Evolutionary conservation across 2,888 invertebrate species (phyloP), one percentile per base, ranked within the genome.

Genomic region (Mesoligia furuncula): DNA sequence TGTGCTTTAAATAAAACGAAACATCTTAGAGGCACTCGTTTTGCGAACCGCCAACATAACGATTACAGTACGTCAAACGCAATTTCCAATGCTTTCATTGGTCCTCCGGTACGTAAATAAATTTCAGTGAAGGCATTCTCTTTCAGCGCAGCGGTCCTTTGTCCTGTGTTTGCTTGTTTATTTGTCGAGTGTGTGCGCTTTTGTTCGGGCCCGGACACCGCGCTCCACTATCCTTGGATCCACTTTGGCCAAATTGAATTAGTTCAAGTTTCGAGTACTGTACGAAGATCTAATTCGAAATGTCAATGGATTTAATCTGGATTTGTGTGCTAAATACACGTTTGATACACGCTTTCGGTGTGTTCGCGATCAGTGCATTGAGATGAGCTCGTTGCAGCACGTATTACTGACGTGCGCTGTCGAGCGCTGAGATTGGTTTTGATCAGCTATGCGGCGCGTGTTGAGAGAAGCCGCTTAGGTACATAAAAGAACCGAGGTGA

Each of bases 251-350:
- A 91, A 94, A 94, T 94, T 93, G 93, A 94, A 94, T 94, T 94
- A 93, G 92, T 92, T 91, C 90, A 90, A 89, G 88, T 91, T 90
- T 90, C 85, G 86, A 92, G 90, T 89, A 89, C 88, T 86, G 83
- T 85, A 88, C 88, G 86, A 87, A 89, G 89, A 93, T 94, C 93
- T 94, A 93, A 94, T 95, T 95, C 92, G 87, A 90, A 92, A 93
- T 92, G 93, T 94, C 95, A 94, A 95, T 95, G 92, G 93, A 90
- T 93, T 94, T 95, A 95, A 95, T 95, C 94, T 93, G 92, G 94
- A 95, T 94, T 92, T 93, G 90, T 91, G 91, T 90, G 88, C 90
- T 89, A 88, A 88, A 84, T 83, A 88, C 78, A 74, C 73, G 80
- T 64, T 84, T 70, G 74, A 75, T 73, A 73, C 69, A 65, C 62